phyloP scores from a whole-genome alignment of 2,888 invertebrate genomes.

The Eristalinus aeneus region DNA sequence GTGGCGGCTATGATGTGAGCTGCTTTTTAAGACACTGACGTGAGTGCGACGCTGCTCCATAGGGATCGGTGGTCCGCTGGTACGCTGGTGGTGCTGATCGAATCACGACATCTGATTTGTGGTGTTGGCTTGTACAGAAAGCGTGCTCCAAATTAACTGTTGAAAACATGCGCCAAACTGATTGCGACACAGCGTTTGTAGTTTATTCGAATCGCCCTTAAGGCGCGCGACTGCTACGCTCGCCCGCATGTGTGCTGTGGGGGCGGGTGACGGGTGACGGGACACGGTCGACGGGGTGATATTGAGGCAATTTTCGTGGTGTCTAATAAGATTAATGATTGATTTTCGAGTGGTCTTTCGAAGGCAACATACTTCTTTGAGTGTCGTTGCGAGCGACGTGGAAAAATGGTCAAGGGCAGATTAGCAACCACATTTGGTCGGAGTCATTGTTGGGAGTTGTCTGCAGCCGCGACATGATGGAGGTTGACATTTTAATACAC shows the following conservation, averaged over 20 bases:
- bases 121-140: conserved; percentile 60
- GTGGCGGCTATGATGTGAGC: conserved; percentile 14
- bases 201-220: conserved; percentile 61
- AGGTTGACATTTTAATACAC: neutral
- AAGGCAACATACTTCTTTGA: neutral
- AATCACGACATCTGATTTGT: conserved; percentile 57
- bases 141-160: conserved; percentile 69
- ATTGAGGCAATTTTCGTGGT: conserved; percentile 17
- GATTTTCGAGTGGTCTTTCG: conserved; percentile 1
- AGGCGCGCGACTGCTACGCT: conserved; percentile 53
- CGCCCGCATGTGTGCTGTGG: conserved; percentile 10
- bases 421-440: neutral
- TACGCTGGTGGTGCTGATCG: conserved; percentile 25
- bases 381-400: neutral
- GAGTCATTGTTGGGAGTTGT: neutral
- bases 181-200: conserved; percentile 64
- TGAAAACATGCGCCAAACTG: conserved; percentile 69
- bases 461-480: neutral
- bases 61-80: conserved; percentile 27
- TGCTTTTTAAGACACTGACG: neutral
- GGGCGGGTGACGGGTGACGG: conserved; percentile 37
- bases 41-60: neutral
- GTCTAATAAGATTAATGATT: conserved; percentile 24
- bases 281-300: conserved; percentile 36
- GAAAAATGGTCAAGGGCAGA: conserved; percentile 39